Conservation (phyloP, 1,140 invertebrate genomes). For the Macrosteles quadrilineatus region DNA sequence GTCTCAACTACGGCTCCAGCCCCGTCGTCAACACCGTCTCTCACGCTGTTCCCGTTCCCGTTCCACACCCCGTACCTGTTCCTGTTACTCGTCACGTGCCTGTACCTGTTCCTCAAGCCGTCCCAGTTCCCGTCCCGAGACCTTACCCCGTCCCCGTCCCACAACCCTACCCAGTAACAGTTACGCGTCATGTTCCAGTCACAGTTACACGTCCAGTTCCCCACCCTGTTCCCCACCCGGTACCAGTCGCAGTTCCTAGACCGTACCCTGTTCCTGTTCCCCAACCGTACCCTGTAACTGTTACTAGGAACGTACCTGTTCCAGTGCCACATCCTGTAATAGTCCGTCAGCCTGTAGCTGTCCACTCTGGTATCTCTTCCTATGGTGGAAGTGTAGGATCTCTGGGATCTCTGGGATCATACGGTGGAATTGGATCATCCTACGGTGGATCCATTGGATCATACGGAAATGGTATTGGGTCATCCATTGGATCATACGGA, state of each 20-base stretch:
- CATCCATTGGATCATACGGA: not conserved
- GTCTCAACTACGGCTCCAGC: too few species aligned
- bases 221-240: conserved; percentile 35
- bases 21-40: conserved; percentile 28
- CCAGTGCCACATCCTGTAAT: conserved; percentile 35
- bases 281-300: conserved; percentile 38
- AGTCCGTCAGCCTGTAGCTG: conserved; percentile 67
- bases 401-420: not conserved
- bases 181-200: conserved; percentile 26
- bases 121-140: conserved; percentile 38
- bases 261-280: conserved; percentile 30
- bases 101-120: conserved; percentile 30
- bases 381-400: not conserved
- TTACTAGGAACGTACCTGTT: conserved; percentile 28
- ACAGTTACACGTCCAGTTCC: conserved; percentile 37
- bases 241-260: conserved; percentile 32
- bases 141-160: conserved; percentile 40
- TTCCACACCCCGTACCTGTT: conserved; percentile 33
- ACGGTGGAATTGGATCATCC: conserved; percentile 1
- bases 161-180: conserved; percentile 37
- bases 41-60: conserved; percentile 30
- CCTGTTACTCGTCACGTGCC: conserved; percentile 37
- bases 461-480: conserved; percentile 3
- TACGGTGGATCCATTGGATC: conserved; percentile 10
- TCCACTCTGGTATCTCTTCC: not conserved